Percentiles rank a stretch among this genome's conserved stretches.
These are phyloP conservation scores for Ptychochromis oligacanthus DNA, from an alignment of 2,113 vertebrate genomes.

Conservation along the genomic window DNA sequence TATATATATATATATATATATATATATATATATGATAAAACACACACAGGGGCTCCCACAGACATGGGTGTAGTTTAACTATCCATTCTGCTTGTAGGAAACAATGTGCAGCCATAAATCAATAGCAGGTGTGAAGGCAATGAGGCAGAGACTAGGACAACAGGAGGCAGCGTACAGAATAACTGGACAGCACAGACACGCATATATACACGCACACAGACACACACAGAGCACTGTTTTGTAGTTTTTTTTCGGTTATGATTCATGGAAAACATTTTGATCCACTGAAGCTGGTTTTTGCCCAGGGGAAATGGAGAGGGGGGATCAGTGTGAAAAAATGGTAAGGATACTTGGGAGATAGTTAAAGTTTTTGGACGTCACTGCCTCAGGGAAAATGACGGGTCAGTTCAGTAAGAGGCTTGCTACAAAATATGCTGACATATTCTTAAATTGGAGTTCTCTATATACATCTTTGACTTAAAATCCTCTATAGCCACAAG, in stretches of 20 bases:
- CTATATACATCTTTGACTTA: background rate
- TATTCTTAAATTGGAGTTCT: background rate
- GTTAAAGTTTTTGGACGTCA: background rate
- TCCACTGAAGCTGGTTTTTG: background rate
- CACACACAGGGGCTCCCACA: background rate
- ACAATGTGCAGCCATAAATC: slow-evolving; percentile 58
- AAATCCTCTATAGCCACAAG: background rate
- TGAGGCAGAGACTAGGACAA: slow-evolving; percentile 55
- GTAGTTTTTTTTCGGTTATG: background rate
- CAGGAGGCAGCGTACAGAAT: slow-evolving; percentile 38
- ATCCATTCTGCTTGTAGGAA: slow-evolving; percentile 32
- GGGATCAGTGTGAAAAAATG: background rate
- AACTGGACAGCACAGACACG: slow-evolving; percentile 10
- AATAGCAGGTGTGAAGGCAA: slow-evolving; percentile 61
- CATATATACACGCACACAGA: no score
- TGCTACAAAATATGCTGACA: slow-evolving; percentile 1
- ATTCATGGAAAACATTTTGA: slow-evolving; percentile 26
- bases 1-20: no score
- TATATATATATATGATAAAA: background rate
- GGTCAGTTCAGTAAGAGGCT: background rate
- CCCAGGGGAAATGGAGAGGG: background rate
- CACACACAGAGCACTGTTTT: background rate
- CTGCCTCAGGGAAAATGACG: background rate
- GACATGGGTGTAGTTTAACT: slow-evolving; percentile 15
- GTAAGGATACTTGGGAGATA: background rate